Percentiles rank a stretch among this genome's conserved stretches.
Evolutionary conservation across 1,140 invertebrate genomes (phyloP).

Genomic region (Muscidifurax raptorellus): DNA sequence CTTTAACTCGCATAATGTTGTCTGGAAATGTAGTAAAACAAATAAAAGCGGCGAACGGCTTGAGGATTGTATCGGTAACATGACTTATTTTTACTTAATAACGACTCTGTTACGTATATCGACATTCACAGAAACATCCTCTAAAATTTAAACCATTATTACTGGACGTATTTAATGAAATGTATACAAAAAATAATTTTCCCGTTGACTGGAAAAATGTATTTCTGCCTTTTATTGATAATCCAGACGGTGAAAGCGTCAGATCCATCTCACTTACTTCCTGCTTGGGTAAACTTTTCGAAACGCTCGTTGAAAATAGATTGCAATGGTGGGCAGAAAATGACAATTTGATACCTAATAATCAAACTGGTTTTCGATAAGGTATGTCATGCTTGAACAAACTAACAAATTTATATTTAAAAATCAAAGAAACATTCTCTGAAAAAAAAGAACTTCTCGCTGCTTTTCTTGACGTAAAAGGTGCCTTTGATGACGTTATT

Average conservation of each 20-base stretch:
- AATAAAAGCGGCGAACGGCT: constrained; percentile 1
- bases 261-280: not conserved
- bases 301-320: not conserved
- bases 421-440: not conserved
- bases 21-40: constrained; percentile 21
- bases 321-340: not conserved
- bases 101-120: not conserved
- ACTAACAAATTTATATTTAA: not conserved
- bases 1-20: not conserved
- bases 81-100: constrained; percentile 2
- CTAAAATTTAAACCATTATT: not conserved
- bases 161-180: not conserved
- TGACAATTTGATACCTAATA: not conserved
- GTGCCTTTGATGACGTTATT: not conserved
- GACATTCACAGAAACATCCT: not conserved
- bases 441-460: not conserved
- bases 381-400: not conserved
- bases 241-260: not conserved
- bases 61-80: not conserved
- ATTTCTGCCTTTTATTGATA: not conserved
- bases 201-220: not conserved
- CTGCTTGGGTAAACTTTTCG: not conserved
- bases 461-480: not conserved
- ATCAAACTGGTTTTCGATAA: not conserved
- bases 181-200: not conserved